These are phyloP conservation scores for Cantharis nigra DNA, from an alignment of 2,888 invertebrate genomes.

Conservation along the genomic window DNA sequence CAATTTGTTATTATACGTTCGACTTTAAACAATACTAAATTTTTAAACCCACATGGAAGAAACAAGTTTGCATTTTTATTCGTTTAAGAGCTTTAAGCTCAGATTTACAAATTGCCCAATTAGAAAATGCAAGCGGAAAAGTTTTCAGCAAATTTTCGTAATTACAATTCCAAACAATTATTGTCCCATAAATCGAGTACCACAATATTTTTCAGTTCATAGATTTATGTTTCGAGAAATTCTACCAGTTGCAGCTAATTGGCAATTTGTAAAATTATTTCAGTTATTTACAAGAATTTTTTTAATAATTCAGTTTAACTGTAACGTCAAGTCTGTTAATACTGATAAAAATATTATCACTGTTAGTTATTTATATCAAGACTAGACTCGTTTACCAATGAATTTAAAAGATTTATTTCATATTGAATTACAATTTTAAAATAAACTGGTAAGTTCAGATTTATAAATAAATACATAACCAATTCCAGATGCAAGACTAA, in stretches of 20 bases:
- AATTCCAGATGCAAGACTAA: constrained; percentile 5
- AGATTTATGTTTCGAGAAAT: neutral
- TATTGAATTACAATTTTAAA: constrained; percentile 16
- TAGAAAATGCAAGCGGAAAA: neutral
- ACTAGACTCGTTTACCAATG: constrained; percentile 17
- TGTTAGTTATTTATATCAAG: neutral
- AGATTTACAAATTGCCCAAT: neutral
- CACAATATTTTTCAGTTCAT: neutral
- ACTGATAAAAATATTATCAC: constrained; percentile 18
- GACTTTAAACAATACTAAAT: neutral
- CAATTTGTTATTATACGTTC: constrained; percentile 26
- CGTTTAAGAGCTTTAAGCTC: neutral
- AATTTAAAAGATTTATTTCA: constrained; percentile 25
- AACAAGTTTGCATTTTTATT: neutral
- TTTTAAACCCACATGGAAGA: neutral
- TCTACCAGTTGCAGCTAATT: neutral
- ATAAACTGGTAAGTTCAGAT: neutral
- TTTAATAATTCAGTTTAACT: constrained; percentile 18
- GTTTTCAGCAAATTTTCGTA: too few relatives aligned
- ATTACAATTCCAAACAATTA: neutral
- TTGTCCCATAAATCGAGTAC: neutral
- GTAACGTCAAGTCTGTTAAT: constrained; percentile 17
- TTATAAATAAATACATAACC: neutral
- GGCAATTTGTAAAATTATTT: constrained; percentile 16
- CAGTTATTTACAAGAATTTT: constrained; percentile 19